phyloP scores from a whole-genome alignment of 2,797 vertebrate species.

The Siniperca scherzeri region DNA sequence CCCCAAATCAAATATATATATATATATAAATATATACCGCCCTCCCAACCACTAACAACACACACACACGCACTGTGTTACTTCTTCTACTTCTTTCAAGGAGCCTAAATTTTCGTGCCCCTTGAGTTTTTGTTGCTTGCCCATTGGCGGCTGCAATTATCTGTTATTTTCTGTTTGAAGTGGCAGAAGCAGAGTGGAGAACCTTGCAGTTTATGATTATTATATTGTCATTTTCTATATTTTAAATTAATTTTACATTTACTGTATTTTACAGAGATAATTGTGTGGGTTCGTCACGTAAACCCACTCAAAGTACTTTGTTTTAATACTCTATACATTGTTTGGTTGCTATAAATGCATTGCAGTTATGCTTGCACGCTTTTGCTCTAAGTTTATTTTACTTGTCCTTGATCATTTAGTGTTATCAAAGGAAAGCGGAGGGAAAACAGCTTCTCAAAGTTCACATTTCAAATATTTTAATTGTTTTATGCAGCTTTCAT shows the following conservation, averaged over 20 bases:
- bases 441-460: slow-evolving; percentile 69
- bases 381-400: slow-evolving; percentile 61
- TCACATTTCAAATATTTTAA: slow-evolving; percentile 83
- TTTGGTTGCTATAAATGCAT: neutral
- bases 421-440: slow-evolving; percentile 60
- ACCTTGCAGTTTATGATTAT: neutral
- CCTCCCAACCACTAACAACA: slow-evolving; percentile 33
- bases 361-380: slow-evolving; percentile 7
- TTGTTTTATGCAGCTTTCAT: slow-evolving; percentile 81
- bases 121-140: slow-evolving; percentile 59
- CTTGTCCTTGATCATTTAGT: slow-evolving; percentile 71
- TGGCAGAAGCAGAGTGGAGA: slow-evolving; percentile 70
- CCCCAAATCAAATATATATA: slow-evolving; percentile 68
- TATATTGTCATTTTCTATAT: neutral
- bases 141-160: slow-evolving; percentile 69
- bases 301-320: neutral
- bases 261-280: neutral
- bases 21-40: slow-evolving; percentile 17
- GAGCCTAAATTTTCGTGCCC: slow-evolving; percentile 36
- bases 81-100: slow-evolving; percentile 34
- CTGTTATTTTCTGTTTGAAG: slow-evolving; percentile 74
- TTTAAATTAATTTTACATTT: neutral
- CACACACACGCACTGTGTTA: slow-evolving; percentile 30
- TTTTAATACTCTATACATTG: slow-evolving; percentile 7
- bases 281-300: neutral